Base-by-base conservation (phyloP, 2,888 invertebrate species). In the Cristatella mucedo region DNA sequence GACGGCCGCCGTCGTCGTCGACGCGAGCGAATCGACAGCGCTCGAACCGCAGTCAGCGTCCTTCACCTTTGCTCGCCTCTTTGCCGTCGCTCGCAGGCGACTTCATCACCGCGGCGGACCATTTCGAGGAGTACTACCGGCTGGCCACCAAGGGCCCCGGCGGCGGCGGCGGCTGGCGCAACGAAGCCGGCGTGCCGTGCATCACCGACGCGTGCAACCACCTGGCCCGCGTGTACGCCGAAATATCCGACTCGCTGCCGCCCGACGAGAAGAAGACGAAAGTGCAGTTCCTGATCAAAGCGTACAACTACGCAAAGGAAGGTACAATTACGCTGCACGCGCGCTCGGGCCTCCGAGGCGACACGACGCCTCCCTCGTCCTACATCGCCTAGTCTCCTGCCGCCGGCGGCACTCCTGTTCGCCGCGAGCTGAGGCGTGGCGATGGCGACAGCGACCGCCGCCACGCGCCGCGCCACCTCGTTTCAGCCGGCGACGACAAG, bases 61-160 rank as follows among this genome's bases (percentile, higher is more conserved):
- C n/a, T n/a, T n/a, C n/a, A n/a, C n/a, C n/a, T n/a, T n/a, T n/a
- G n/a, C n/a, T n/a, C n/a, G n/a, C n/a, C n/a, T n/a, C n/a, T n/a
- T n/a, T n/a, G n/a, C n/a, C n/a, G n/a, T n/a, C n/a, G 11, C 15
- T 43, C 44, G 5, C 46, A 62, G 62, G 50, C 33, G 51, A 57
- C 11, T 47, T 47, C 41, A 50, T 49, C 29, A 53, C 51, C 33
- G 59, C 63, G n/a, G 51, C 53, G 9, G 53, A 56, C 43, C 53
- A 62, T 44, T 60, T 61, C 50, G 61, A 62, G 44, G 46, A 49
- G 4, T 63, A 57, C 46, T 55, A 62, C 40, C 42, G 44, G 20
- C 46, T 61, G 20, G 49, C 57, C 3, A 22, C 46, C 21, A 53
- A 57, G 11, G 61, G 61, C 62, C 43, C 47, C 11, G 50, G 46